Conservation (phyloP, 2,797 vertebrate species). For the Phoeniculus purpureus region DNA sequence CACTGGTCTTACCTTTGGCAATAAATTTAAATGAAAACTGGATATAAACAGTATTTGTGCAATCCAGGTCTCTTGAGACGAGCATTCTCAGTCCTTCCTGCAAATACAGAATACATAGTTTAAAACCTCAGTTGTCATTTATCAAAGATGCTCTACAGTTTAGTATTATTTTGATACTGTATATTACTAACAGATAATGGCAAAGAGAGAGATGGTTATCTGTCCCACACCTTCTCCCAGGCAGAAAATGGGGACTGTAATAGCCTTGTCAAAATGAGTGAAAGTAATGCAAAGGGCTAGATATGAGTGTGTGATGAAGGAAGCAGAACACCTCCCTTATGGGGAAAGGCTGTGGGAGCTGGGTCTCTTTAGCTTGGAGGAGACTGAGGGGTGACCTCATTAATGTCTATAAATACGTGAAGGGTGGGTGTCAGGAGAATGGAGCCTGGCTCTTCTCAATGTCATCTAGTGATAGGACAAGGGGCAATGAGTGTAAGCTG, state of each 20-base stretch:
- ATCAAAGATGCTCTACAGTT: not conserved
- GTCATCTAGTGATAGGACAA: no score
- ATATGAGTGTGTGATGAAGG: no score
- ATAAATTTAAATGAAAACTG: conserved; percentile 98
- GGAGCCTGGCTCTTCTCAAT: no score
- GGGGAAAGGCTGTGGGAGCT: no score
- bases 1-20: conserved; percentile 87
- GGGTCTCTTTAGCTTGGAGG: no score
- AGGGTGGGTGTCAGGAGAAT: no score
- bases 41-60: conserved; percentile 91
- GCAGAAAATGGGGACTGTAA: not conserved
- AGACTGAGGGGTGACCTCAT: no score
- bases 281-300: not conserved
- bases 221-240: not conserved
- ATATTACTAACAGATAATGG: not conserved
- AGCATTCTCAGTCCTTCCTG: conserved; percentile 96
- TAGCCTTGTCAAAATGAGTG: not conserved
- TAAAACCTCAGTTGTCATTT: not conserved
- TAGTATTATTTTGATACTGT: not conserved
- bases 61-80: conserved; percentile 94
- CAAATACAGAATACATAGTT: conserved; percentile 46
- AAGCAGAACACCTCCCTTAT: no score
- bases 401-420: no score
- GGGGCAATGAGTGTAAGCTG: no score
- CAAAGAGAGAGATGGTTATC: not conserved